A percentile compares a stretch with the other conserved stretches of the same genome.
phyloP scores from a whole-genome alignment of 2,113 vertebrate genomes.

The Prochilodus magdalenae region DNA sequence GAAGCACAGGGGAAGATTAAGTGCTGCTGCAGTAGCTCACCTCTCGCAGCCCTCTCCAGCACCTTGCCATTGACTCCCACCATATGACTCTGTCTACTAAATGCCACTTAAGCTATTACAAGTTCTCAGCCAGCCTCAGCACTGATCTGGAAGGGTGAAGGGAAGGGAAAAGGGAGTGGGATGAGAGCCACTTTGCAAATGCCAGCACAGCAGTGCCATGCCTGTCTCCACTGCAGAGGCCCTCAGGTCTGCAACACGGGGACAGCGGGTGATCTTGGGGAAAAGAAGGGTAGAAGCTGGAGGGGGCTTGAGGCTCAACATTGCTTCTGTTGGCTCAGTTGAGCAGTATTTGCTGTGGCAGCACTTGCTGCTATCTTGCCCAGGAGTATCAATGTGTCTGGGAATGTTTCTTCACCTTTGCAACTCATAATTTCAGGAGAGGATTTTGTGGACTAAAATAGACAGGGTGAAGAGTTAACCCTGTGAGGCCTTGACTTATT shows the following conservation, averaged over 20 bases:
- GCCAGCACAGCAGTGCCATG: constrained; percentile 67
- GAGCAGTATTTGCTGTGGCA: constrained; percentile 32
- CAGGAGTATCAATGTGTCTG: constrained; percentile 58
- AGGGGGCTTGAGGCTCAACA: constrained; percentile 6
- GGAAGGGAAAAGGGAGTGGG: constrained; percentile 67
- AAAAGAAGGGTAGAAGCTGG: not conserved
- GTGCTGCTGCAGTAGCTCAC: constrained; percentile 70
- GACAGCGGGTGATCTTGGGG: not conserved
- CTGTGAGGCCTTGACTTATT: not conserved
- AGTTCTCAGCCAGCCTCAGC: constrained; percentile 70
- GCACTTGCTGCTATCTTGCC: constrained; percentile 39
- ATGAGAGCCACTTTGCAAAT: constrained; percentile 71
- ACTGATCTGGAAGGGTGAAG: constrained; percentile 70
- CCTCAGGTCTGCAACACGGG: not conserved
- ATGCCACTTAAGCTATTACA: constrained; percentile 82
- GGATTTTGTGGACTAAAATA: constrained; percentile 55
- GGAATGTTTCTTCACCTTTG: constrained; percentile 68
- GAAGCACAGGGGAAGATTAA: constrained; percentile 71
- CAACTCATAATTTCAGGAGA: constrained; percentile 65
- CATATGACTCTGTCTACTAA: constrained; percentile 75
- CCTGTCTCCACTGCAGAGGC: constrained; percentile 44
- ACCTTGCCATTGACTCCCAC: constrained; percentile 75
- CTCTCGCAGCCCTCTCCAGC: constrained; percentile 73
- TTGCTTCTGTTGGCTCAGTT: constrained; percentile 39
- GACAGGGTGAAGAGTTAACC: not conserved